Base-by-base conservation (phyloP, 2,888 invertebrate genomes). In the Bursaphelenchus okinawaensis region DNA sequence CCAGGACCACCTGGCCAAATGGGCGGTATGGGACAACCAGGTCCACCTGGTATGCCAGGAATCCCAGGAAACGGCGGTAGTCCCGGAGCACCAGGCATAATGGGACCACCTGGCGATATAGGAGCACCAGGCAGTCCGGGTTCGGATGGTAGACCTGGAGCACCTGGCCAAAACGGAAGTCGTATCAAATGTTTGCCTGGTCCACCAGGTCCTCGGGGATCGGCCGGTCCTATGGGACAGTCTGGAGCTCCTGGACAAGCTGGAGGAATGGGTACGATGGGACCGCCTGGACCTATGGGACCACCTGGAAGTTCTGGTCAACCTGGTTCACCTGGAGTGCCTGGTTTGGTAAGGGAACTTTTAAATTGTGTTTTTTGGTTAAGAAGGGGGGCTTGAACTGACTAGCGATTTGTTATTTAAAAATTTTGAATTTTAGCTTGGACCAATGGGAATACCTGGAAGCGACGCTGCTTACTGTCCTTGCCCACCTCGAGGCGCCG, bases 41-140 rank as follows among this genome's bases (percentile, higher is more conserved):
- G 77, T 65, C 72, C 70, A 58, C 66, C 67, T 62, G 75, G 75
- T 67, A 72, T 65, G n/a, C 69, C 74, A 60, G 77, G 75, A 65
- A 65, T 69, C 28, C 72, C 75, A 52, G 76, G 71, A 56, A 55
- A 40, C 7, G 52, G 55, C 19, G 67, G 70, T 16, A 54, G 20
- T 24, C 62, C 28, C 12, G 67, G 67, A n/a, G 66, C 67, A 19
- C 62, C 68, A 8, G 68, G 77, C 63, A 63, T 63, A 12, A 68
- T 68, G 52, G 79, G 79, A 66, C 68, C 71, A 52, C 63, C 65
- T 52, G 80, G 80, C 64, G 65, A 71, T 51, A 63, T 64, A 50
- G 80, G 80, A 66, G 66, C 68, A 7, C 69, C 77, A 64, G 80
- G 78, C 68, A 8, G 57, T 9, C 52, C 58, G n/a, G 68, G 69